A percentile compares a stretch with the other conserved stretches of the same genome.
These are phyloP conservation scores for Micromys minutus DNA, from an alignment of 2,113 vertebrate species.

Conservation along the genomic window DNA sequence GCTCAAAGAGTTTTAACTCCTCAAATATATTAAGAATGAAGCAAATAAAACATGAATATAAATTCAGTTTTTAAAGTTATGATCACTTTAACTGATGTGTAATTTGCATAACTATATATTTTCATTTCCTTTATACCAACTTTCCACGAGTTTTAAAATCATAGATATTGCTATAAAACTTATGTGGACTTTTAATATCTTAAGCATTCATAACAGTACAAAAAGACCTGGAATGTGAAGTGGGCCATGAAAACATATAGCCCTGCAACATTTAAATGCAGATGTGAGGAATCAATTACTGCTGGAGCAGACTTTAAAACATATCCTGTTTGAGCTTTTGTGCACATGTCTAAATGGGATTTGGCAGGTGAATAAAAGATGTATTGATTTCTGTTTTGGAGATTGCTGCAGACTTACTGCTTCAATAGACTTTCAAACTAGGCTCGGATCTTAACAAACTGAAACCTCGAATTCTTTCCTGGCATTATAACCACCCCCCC, in stretches of 20 bases:
- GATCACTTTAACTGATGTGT: not conserved
- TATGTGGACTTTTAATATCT: constrained; percentile 25
- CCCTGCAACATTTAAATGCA: not conserved
- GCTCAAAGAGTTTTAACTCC: constrained; percentile 26
- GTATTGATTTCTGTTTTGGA: constrained; percentile 4
- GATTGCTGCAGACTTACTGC: constrained; percentile 56
- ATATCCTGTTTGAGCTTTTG: constrained; percentile 4
- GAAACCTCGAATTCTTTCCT: constrained; percentile 60
- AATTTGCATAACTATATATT: not conserved
- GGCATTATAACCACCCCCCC: not conserved
- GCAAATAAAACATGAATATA: not conserved
- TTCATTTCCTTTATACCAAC: not conserved
- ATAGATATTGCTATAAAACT: constrained; percentile 24
- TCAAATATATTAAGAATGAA: constrained; percentile 25
- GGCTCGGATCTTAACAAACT: constrained; percentile 56
- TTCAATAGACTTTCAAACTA: constrained; percentile 60
- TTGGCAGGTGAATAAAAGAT: constrained; percentile 52
- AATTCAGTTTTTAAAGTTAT: constrained; percentile 12
- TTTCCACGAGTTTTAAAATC: constrained; percentile 46
- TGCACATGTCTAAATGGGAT: constrained; percentile 30
- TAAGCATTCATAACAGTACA: constrained; percentile 41
- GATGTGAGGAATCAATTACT: constrained; percentile 58
- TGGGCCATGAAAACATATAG: not conserved
- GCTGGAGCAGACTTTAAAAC: not conserved
- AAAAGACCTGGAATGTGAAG: not conserved